Base-by-base conservation (phyloP, 2,797 vertebrate genomes). In the Macropus fuliginosus region DNA sequence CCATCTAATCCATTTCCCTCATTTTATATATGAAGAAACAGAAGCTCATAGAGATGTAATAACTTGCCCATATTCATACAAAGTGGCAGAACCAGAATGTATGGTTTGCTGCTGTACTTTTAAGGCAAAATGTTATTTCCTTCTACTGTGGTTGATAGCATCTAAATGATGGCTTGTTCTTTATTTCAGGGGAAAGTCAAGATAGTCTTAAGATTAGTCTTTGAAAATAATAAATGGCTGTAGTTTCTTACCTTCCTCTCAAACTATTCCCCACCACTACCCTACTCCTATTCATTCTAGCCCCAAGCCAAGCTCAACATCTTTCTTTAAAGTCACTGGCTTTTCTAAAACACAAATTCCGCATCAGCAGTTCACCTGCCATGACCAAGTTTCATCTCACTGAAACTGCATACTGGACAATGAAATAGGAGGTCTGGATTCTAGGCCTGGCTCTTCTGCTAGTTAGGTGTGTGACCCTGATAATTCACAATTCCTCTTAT, bases 21-120 rank as follows among this genome's bases (percentile, higher is more conserved):
- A 87, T 87, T 87, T 18, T 87, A 46, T 27, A 11, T 87, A 56
- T 87, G 66, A 59, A 66, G 93, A 94, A 94, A 89, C 24, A 46
- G 55, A 94, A 87, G 91, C 55, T 93, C 34, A 56, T 13, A n/a
- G 55, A 3, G 0, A 31, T 91, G 81, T 31, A 90, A 57, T 57
- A 28, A 92, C 29, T 90, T 92, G 16, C 50, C 14, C 92, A 92
- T 40, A 12, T 1, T 34, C n/a, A 62, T 34, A 50, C 57, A 21
- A 8, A 31, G 31, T 90, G 34, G 18, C 55, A 91, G 81, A 66
- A 62, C 5, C 56, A 59, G 16, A 13, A 55, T 93, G 74, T 56
- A 56, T 91, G 81, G 16, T 87, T 87, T 27, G 21, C 21, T 18
- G 24, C 6, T 46, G 18, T 87, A 87, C 21, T 87, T 87, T 46